A percentile compares a stretch with the other conserved stretches of the same genome.
Conservation (phyloP, 2,113 vertebrate genomes). For the Oriolus oriolus region DNA sequence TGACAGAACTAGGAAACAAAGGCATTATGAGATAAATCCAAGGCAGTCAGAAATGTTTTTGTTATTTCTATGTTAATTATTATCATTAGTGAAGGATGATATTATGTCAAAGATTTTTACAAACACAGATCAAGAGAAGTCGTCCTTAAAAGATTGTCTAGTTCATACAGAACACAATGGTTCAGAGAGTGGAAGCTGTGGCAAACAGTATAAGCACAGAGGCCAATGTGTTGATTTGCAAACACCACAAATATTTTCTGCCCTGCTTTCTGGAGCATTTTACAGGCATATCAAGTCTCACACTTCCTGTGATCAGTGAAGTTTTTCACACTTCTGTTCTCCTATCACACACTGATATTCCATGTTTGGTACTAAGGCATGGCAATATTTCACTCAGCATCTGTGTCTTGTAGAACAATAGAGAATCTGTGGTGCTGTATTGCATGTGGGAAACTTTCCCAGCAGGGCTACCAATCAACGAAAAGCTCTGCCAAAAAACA, state of each 20-base stretch:
- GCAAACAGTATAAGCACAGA: neutral
- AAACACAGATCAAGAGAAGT: neutral
- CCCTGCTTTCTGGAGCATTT: neutral
- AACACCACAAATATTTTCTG: neutral
- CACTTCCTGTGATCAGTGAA: neutral
- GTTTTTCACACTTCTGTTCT: neutral
- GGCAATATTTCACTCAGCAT: neutral
- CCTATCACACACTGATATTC: neutral
- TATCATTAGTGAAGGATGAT: neutral
- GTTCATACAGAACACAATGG: neutral
- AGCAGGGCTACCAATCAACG: neutral
- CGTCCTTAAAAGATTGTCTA: neutral
- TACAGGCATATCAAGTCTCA: neutral
- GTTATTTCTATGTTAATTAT: neutral
- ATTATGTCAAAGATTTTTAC: neutral
- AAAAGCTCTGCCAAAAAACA: neutral
- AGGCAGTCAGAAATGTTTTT: neutral
- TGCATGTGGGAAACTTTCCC: neutral
- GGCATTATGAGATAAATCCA: neutral
- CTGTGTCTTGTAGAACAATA: neutral
- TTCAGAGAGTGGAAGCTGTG: neutral
- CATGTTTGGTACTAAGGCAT: neutral
- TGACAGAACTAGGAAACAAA: neutral
- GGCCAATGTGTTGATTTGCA: neutral
- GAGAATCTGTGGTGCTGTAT: neutral